These are phyloP conservation scores for Meandrina meandrites DNA, from an alignment of 92 coral and sea anemone species.

Conservation along the genomic window DNA sequence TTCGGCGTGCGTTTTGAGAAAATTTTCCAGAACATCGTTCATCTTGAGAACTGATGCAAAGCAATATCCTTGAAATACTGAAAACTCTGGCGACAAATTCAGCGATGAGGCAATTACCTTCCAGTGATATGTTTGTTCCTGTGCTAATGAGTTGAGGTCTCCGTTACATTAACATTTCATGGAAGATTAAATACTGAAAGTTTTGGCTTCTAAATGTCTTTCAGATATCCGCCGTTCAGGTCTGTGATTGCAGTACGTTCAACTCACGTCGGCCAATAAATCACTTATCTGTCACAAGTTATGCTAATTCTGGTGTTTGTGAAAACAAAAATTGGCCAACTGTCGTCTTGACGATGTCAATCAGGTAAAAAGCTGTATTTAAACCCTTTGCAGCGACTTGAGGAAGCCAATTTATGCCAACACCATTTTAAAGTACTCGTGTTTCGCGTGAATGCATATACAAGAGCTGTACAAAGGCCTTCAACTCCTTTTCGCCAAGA, in stretches of 20 bases:
- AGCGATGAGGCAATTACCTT: background rate
- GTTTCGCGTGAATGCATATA: background rate
- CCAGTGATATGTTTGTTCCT: constrained; percentile 17
- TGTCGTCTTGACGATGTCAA: background rate
- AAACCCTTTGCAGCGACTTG: background rate
- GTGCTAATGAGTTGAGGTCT: background rate
- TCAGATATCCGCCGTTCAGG: background rate
- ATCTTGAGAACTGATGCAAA: background rate
- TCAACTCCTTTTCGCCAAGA: background rate
- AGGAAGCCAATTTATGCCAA: background rate
- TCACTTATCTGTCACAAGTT: background rate
- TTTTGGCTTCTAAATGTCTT: background rate
- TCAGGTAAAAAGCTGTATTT: background rate
- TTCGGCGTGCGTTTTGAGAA: constrained; percentile 44
- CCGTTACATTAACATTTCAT: constrained; percentile 25
- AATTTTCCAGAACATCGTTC: constrained; percentile 35
- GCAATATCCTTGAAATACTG: background rate
- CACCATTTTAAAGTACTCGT: background rate
- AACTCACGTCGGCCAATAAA: background rate
- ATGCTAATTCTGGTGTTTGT: constrained; percentile 11
- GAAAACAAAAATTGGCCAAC: background rate
- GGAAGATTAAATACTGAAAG: constrained; percentile 25
- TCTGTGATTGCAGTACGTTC: background rate
- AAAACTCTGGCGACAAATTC: constrained; percentile 2
- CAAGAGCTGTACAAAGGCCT: background rate